Evolutionary conservation across 2,113 vertebrate species (phyloP).

Genomic region (Zosterops lateralis): DNA sequence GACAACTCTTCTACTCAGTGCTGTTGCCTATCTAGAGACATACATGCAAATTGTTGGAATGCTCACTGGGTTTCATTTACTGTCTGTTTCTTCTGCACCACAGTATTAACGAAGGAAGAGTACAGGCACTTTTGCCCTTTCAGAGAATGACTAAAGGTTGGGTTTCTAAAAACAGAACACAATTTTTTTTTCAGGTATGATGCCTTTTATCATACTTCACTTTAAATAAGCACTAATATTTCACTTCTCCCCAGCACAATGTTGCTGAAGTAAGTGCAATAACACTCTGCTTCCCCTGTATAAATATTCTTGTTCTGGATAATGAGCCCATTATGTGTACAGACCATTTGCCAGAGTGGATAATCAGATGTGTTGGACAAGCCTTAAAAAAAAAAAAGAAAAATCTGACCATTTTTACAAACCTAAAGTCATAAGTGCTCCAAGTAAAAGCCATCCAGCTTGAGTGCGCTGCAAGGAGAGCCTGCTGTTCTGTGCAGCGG

Average conservation of each 20-base stretch:
- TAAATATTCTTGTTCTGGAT: not conserved
- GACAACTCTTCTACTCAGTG: not conserved
- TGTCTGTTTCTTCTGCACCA: not conserved
- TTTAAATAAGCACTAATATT: not conserved
- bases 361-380: not conserved
- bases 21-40: not conserved
- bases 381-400: not conserved
- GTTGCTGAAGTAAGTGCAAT: not conserved
- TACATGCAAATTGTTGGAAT: not conserved
- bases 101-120: not conserved
- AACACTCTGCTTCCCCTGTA: not conserved
- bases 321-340: not conserved
- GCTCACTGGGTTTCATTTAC: not conserved
- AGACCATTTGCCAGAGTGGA: not conserved
- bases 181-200: not conserved
- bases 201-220: not conserved
- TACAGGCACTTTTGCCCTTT: not conserved
- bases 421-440: conserved; percentile 98
- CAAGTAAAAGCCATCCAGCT: conserved; percentile 95
- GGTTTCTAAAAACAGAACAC: not conserved
- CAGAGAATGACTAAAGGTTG: not conserved
- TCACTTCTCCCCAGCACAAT: not conserved
- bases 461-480: conserved; percentile 95
- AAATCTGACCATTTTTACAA: not conserved
- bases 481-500: conserved; percentile 94